Percentiles rank a stretch among this genome's conserved stretches.
Evolutionary conservation across 2,113 vertebrate species (phyloP).

Genomic region (Mola mola): DNA sequence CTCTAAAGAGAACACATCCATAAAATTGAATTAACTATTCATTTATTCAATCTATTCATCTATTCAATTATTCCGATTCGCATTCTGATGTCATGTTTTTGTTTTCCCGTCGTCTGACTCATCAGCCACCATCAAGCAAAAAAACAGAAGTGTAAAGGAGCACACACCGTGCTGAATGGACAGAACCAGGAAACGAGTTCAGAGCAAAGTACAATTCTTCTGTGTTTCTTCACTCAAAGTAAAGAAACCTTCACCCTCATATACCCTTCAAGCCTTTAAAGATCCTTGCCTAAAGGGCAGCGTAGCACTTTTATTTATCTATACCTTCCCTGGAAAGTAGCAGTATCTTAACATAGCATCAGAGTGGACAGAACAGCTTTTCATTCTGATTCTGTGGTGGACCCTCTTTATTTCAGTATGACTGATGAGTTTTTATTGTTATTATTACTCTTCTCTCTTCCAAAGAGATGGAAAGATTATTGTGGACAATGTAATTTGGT

Average conservation of each 20-base stretch:
- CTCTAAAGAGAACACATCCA: slow-evolving; percentile 1
- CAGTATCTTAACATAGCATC: slow-evolving; percentile 43
- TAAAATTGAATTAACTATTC: too few species aligned
- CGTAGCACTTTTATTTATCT: slow-evolving; percentile 79
- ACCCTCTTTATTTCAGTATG: slow-evolving; percentile 57
- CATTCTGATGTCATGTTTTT: neutral
- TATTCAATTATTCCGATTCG: too few species aligned
- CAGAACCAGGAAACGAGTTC: slow-evolving; percentile 49
- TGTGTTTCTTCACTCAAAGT: slow-evolving; percentile 40
- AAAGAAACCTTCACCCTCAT: slow-evolving; percentile 22
- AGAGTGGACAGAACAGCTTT: slow-evolving; percentile 29
- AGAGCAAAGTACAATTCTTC: slow-evolving; percentile 42
- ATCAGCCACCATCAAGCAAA: neutral
- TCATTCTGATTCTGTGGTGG: slow-evolving; percentile 32
- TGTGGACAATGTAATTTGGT: slow-evolving; percentile 44
- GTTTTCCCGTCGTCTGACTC: slow-evolving; percentile 11
- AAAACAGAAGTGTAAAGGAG: too few species aligned
- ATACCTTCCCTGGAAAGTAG: slow-evolving; percentile 62
- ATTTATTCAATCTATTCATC: too few species aligned
- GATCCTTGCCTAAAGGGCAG: slow-evolving; percentile 59
- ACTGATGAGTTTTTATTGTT: slow-evolving; percentile 43
- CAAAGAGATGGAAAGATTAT: slow-evolving; percentile 47
- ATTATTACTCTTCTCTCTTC: slow-evolving; percentile 40
- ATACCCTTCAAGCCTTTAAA: slow-evolving; percentile 60
- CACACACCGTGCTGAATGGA: slow-evolving; percentile 26